These are phyloP conservation scores for Stylophora pistillata DNA, from an alignment of 64 coral and sea anemone genomes.

Conservation along the genomic window DNA sequence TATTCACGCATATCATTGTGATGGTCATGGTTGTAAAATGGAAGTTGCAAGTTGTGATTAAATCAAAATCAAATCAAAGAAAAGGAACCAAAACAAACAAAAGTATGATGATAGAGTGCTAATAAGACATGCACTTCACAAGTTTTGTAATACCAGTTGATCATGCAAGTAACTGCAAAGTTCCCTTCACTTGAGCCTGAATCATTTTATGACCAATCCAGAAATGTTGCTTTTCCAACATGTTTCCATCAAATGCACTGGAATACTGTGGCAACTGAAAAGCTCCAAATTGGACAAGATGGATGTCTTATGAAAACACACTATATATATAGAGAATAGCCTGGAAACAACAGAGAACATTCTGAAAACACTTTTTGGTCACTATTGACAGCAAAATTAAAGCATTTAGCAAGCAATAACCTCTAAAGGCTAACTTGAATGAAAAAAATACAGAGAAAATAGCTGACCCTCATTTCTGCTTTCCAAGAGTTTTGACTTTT, in stretches of 20 bases:
- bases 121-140: too few relatives aligned
- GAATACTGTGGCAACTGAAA: not conserved
- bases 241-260: not conserved
- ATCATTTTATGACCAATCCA: too few relatives aligned
- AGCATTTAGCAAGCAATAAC: not conserved
- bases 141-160: too few relatives aligned
- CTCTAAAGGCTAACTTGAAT: not conserved
- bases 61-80: too few relatives aligned
- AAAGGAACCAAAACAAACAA: too few relatives aligned
- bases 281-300: not conserved
- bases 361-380: not conserved
- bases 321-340: not conserved
- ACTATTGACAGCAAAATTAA: not conserved
- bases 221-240: not conserved
- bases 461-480: not conserved
- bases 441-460: not conserved
- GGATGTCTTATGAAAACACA: not conserved
- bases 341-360: not conserved
- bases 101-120: too few relatives aligned
- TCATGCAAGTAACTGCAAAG: too few relatives aligned
- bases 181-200: too few relatives aligned
- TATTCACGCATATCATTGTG: too few relatives aligned
- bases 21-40: too few relatives aligned
- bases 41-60: too few relatives aligned
- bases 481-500: not conserved